Evolutionary conservation across 2,888 invertebrate species (phyloP).

Genomic region (Limnephilus auricula): DNA sequence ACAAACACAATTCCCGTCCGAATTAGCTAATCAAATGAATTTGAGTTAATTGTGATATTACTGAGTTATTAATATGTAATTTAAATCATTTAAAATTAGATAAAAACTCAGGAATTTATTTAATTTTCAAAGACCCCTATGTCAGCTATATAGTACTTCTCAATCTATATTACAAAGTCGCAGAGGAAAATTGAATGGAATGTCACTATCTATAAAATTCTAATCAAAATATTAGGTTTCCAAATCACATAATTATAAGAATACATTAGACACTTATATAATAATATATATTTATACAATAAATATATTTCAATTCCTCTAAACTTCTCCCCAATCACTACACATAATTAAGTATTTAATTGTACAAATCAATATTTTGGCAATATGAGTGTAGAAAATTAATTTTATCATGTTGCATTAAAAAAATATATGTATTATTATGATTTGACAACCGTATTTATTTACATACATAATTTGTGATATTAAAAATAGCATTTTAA

Average conservation of each 20-base stretch:
- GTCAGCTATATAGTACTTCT: neutral
- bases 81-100: neutral
- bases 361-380: conserved; percentile 21
- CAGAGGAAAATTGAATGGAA: neutral
- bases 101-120: neutral
- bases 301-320: conserved; percentile 15
- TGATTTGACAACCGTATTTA: conserved; percentile 16
- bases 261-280: conserved; percentile 6
- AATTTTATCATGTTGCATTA: conserved; percentile 17
- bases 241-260: neutral
- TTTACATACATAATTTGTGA: conserved; percentile 23
- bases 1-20: neutral
- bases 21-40: neutral
- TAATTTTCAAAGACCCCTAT: neutral
- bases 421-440: conserved; percentile 13
- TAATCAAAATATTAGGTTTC: neutral
- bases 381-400: conserved; percentile 8
- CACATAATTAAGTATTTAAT: neutral
- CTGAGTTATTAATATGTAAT: neutral
- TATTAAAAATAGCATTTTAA: neutral
- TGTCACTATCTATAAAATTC: neutral
- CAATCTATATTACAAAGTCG: too few species aligned
- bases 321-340: conserved; percentile 9
- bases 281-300: neutral
- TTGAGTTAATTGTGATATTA: neutral